Evolutionary conservation across 2,113 vertebrate genomes (phyloP).

Genomic region (Corythornis cristatus): DNA sequence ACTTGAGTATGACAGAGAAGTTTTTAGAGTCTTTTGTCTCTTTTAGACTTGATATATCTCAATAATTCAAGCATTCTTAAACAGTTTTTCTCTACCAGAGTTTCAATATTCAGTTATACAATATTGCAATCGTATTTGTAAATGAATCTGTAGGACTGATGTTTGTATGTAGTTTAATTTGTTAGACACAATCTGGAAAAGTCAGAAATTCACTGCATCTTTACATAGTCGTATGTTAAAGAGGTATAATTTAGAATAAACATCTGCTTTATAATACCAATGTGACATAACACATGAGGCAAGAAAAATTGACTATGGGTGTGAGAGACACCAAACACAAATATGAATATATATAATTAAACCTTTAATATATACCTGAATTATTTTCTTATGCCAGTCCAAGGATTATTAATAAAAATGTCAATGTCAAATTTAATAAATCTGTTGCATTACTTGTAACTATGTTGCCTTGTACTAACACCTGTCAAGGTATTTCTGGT

Average conservation of each 20-base stretch:
- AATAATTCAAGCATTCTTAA: background rate
- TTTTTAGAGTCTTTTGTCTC: conserved; percentile 37
- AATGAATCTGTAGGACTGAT: conserved; percentile 59
- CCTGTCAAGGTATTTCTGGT: conserved; percentile 61
- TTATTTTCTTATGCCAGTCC: conserved; percentile 60
- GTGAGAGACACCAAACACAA: conserved; percentile 30
- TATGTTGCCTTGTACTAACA: conserved; percentile 28
- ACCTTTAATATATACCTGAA: conserved; percentile 58
- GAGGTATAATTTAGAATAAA: conserved; percentile 72
- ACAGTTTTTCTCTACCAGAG: conserved; percentile 4
- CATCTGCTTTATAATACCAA: conserved; percentile 69
- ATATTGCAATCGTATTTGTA: conserved; percentile 64
- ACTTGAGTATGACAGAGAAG: background rate
- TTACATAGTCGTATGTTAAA: conserved; percentile 60
- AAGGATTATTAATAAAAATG: conserved; percentile 67
- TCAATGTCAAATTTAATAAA: conserved; percentile 65
- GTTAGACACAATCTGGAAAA: conserved; percentile 62
- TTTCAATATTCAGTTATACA: conserved; percentile 25
- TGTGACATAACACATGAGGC: conserved; percentile 63
- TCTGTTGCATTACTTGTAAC: conserved; percentile 50
- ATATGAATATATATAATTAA: conserved; percentile 71
- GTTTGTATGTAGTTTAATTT: conserved; percentile 59
- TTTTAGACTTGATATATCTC: conserved; percentile 20
- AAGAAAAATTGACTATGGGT: conserved; percentile 63
- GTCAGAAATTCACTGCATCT: conserved; percentile 63